These are phyloP conservation scores for Leptoclinus maculatus DNA, from an alignment of 2,797 vertebrate genomes.

Conservation along the genomic window DNA sequence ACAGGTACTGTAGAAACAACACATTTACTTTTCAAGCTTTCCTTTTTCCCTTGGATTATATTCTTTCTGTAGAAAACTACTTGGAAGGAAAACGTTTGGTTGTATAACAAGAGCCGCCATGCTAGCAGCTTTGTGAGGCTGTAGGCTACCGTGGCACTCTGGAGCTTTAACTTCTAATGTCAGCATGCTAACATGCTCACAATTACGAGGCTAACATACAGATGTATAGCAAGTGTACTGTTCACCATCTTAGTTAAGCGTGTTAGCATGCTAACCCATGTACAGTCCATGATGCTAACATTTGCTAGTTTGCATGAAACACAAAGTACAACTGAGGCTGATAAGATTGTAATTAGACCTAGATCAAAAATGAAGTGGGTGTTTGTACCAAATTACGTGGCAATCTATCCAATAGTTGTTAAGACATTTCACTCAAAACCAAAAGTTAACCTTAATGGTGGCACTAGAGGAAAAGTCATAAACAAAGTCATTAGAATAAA, in stretches of 20 bases:
- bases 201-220: not conserved
- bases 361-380: not conserved
- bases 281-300: not conserved
- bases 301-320: not conserved
- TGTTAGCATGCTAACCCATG: not conserved
- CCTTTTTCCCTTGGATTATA: not conserved
- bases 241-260: not conserved
- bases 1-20: not conserved
- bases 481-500: not conserved
- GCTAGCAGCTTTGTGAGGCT: not conserved
- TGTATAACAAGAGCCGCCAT: not conserved
- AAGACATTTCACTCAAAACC: no score
- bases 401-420: not conserved
- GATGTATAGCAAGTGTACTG: not conserved
- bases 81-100: not conserved
- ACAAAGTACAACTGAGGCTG: not conserved
- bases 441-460: not conserved
- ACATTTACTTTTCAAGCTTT: not conserved
- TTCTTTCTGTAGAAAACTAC: not conserved
- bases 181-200: not conserved
- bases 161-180: not conserved
- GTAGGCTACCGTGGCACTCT: not conserved
- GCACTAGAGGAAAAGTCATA: not conserved
- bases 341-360: not conserved
- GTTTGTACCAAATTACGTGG: not conserved